Evolutionary conservation across 2,797 vertebrate genomes (phyloP), one percentile per base, ranked within the genome.

Genomic region (Hafferia zeledoni): DNA sequence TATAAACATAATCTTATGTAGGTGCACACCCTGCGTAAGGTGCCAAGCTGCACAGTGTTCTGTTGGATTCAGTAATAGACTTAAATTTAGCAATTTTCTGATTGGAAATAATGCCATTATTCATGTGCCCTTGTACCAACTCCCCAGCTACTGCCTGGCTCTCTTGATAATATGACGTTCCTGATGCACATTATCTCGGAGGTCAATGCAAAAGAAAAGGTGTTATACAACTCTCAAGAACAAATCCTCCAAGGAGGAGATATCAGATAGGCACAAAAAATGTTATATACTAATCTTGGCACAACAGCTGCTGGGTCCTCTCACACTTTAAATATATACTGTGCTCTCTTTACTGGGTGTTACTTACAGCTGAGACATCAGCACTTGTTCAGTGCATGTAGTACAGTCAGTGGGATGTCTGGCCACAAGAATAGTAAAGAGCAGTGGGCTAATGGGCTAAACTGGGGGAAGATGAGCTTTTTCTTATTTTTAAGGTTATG

Each of bases 21-120:
- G 77, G 70, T 67, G 55, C 87, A 80, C 78, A 90, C 64, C 72
- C 78, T 60, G 52, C 52, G 50, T 46, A 50, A 89, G 41, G 74
- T 71, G 56, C 77, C 67, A 88, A 79, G 63, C 80, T 89, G 57
- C 71, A 86, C 19, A 10, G 55, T 22, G 53, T 88, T 68, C 89
- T 81, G 33, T 82, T 82, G 33, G 85, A 82, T 93, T 94, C 70
- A 94, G 83, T 87, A 91, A 91, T 0, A 80, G 93, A 90, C 68
- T 97, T 96, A 96, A 96, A 97, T 90, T 95, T 97, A 97, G 95
- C 68, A 93, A 55, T 91, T 93, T 95, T 95, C 83, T 94, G 87
- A 95, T 94, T 96, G 93, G 85, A 94, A 96, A 94, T 94, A 96
- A 93, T 94, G 71, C 80, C 85, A 89, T 96, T 95, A 94, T 96